These are phyloP conservation scores for Zaprionus ghesquierei DNA, from an alignment of 1,140 invertebrate genomes.

Conservation along the genomic window DNA sequence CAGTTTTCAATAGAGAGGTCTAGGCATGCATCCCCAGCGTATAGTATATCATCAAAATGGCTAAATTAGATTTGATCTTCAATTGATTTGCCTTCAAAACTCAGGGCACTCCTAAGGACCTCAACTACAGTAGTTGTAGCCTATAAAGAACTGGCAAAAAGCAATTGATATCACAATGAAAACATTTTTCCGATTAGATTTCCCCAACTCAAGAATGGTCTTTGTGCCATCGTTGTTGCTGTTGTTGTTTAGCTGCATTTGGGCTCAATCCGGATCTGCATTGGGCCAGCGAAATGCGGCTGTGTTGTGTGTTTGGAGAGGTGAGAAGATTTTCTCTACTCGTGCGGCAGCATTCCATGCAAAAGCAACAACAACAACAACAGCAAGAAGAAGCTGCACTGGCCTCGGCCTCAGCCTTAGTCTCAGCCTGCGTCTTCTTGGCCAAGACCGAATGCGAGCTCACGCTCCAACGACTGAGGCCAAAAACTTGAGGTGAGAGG, in stretches of 20 bases:
- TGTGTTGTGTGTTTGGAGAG: conserved; percentile 32
- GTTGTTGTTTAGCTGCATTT: background rate
- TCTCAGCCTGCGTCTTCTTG: background rate
- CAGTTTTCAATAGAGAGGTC: too few species aligned
- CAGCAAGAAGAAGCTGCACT: background rate
- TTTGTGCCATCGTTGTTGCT: background rate
- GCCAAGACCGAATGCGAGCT: conserved; percentile 13
- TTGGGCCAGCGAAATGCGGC: conserved; percentile 27
- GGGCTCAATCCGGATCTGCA: conserved; percentile 34
- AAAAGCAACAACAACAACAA: conserved; percentile 12
- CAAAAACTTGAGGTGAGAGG: conserved; percentile 75
- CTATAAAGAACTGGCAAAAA: too few species aligned
- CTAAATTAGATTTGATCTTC: too few species aligned
- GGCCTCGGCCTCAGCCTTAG: background rate
- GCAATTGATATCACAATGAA: background rate
- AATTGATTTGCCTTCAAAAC: too few species aligned
- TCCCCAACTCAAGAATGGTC: background rate
- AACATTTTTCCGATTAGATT: background rate
- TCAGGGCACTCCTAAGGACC: too few species aligned
- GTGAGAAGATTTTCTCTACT: conserved; percentile 76
- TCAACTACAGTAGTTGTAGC: too few species aligned
- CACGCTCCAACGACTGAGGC: conserved; percentile 24
- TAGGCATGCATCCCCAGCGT: background rate
- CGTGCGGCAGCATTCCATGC: conserved; percentile 71
- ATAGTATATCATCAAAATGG: too few species aligned